Conservation (phyloP, 2,888 invertebrate species). For the Synanthedon formicaeformis region DNA sequence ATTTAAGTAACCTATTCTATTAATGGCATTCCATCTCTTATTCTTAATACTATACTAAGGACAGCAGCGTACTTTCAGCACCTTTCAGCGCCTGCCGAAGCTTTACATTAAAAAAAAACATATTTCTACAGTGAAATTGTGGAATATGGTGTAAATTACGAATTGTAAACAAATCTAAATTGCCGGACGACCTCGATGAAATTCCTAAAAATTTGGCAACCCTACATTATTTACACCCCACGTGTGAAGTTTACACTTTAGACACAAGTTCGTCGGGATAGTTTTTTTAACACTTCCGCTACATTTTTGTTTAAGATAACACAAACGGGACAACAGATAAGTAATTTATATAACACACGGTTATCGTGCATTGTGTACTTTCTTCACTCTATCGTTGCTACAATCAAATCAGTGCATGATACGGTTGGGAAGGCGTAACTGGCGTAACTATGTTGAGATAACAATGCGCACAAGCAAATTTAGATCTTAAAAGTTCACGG, state of each 20-base stretch:
- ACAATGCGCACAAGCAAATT: neutral
- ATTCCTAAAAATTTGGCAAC: no score
- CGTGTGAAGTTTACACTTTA: neutral
- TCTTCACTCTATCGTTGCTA: conserved; percentile 31
- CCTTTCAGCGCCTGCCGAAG: no score
- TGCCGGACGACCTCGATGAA: no score
- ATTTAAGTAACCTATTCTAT: no score
- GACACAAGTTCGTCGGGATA: neutral
- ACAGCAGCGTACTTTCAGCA: no score
- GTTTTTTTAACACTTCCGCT: conserved; percentile 25
- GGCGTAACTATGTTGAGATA: neutral
- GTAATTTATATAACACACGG: conserved; percentile 22
- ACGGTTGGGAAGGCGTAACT: neutral
- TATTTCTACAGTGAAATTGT: no score
- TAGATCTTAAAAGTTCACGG: neutral
- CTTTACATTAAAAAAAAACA: no score
- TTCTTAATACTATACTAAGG: no score
- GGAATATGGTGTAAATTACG: no score
- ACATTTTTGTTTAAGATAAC: conserved; percentile 43
- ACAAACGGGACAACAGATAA: conserved; percentile 39
- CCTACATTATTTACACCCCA: neutral
- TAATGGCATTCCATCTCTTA: no score
- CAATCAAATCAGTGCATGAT: conserved; percentile 35
- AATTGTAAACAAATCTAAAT: no score
- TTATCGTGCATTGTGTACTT: conserved; percentile 51